Evolutionary conservation across 2,797 vertebrate genomes (phyloP).

Genomic region (Gastrophryne carolinensis): DNA sequence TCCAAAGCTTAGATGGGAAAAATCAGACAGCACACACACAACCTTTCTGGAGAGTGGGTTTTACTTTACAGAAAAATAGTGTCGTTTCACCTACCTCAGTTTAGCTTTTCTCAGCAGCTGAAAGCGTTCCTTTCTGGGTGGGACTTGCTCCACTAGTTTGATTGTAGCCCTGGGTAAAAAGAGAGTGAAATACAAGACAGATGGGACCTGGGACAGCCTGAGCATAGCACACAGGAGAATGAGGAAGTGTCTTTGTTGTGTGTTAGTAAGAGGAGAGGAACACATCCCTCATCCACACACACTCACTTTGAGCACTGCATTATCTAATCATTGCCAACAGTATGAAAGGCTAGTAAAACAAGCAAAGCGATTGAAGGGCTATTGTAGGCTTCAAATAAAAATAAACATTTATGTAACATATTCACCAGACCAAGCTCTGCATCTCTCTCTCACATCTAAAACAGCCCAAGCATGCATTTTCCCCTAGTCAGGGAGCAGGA

Average conservation of each 20-base stretch:
- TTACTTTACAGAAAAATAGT: slow-evolving; percentile 40
- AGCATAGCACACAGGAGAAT: slow-evolving; percentile 11
- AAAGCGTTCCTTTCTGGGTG: slow-evolving; percentile 56
- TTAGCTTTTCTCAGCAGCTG: slow-evolving; percentile 22
- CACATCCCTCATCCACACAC: slow-evolving; percentile 12
- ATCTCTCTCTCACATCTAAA: no score
- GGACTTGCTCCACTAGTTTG: slow-evolving; percentile 56
- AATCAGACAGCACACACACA: background rate
- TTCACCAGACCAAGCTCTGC: no score
- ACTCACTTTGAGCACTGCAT: background rate
- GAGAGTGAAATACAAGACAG: slow-evolving; percentile 44
- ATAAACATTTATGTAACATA: no score
- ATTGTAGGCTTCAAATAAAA: no score
- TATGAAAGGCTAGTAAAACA: background rate
- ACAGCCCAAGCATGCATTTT: no score
- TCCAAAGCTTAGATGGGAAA: slow-evolving; percentile 13
- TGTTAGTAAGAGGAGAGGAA: background rate
- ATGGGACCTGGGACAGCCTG: slow-evolving; percentile 38
- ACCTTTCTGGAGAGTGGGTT: slow-evolving; percentile 36
- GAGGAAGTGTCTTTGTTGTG: slow-evolving; percentile 39
- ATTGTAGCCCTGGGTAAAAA: slow-evolving; percentile 56
- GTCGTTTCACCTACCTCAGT: slow-evolving; percentile 2
- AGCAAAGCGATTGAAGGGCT: no score
- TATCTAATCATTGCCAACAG: background rate
- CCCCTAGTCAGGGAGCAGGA: no score